phyloP scores from a whole-genome alignment of 2,797 vertebrate species.

The Podargus strigoides region DNA sequence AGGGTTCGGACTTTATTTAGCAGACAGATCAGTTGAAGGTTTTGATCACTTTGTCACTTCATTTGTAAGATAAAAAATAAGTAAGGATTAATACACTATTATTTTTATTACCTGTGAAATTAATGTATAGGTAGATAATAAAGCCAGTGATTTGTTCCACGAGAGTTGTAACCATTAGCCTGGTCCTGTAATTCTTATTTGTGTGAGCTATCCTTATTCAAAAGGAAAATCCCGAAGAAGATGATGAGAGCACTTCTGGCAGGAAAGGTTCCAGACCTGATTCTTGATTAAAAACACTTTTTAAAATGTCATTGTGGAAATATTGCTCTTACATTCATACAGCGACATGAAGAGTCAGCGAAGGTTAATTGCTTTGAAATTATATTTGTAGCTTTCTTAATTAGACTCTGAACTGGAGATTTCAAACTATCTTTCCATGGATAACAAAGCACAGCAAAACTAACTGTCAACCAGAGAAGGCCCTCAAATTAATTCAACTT shows the following conservation, averaged over 20 bases:
- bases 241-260: not conserved
- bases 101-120: not conserved
- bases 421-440: not conserved
- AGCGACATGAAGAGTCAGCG: not conserved
- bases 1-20: not conserved
- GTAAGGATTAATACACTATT: not conserved
- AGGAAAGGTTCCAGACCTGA: not conserved
- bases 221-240: not conserved
- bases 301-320: conserved; percentile 11
- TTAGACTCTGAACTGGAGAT: conserved; percentile 48
- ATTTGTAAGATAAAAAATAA: not conserved
- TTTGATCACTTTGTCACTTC: not conserved
- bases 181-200: not conserved
- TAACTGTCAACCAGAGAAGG: conserved; percentile 26
- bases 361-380: conserved; percentile 56
- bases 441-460: conserved; percentile 34
- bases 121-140: not conserved
- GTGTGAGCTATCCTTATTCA: not conserved
- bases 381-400: conserved; percentile 44
- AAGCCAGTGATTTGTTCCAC: not conserved
- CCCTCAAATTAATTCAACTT: conserved; percentile 44
- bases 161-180: not conserved
- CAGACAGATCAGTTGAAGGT: not conserved
- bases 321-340: not conserved
- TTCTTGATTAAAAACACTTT: conserved; percentile 20